phyloP scores from a whole-genome alignment of 1,140 invertebrate species.

The Bombus vancouverensis region DNA sequence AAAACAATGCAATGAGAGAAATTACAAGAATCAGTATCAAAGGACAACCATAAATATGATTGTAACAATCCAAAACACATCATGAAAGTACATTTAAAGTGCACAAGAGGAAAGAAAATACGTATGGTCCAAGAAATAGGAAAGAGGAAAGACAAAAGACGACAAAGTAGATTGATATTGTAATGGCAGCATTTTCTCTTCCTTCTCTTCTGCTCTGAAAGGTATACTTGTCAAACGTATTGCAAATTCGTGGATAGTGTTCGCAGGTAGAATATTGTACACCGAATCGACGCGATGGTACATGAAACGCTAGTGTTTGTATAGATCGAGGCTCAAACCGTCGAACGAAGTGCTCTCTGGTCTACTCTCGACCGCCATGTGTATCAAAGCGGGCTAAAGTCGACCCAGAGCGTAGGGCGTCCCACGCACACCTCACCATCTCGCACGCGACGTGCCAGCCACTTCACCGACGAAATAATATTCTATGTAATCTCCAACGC shows the following conservation, averaged over 20 bases:
- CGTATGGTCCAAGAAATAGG: too few relatives aligned
- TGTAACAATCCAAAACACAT: not conserved
- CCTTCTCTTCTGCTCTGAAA: not conserved
- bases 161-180: slow-evolving; percentile 29
- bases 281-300: slow-evolving; percentile 16
- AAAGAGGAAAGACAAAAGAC: not conserved
- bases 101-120: too few relatives aligned
- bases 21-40: not conserved
- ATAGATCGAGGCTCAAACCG: slow-evolving; percentile 29
- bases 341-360: slow-evolving; percentile 52
- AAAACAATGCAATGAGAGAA: not conserved
- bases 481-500: slow-evolving; percentile 72
- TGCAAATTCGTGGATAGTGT: slow-evolving; percentile 8
- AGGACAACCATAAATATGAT: not conserved
- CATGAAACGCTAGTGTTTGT: slow-evolving; percentile 18
- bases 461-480: slow-evolving; percentile 70
- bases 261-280: not conserved
- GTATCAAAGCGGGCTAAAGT: slow-evolving; percentile 67
- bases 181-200: not conserved
- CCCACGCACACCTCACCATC: slow-evolving; percentile 24
- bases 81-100: too few relatives aligned
- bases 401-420: slow-evolving; percentile 50
- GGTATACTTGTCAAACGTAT: slow-evolving; percentile 27
- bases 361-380: slow-evolving; percentile 34
- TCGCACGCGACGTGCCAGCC: slow-evolving; percentile 24